These are phyloP conservation scores for Idaea biselata DNA, from an alignment of 2,888 invertebrate species.

Conservation along the genomic window DNA sequence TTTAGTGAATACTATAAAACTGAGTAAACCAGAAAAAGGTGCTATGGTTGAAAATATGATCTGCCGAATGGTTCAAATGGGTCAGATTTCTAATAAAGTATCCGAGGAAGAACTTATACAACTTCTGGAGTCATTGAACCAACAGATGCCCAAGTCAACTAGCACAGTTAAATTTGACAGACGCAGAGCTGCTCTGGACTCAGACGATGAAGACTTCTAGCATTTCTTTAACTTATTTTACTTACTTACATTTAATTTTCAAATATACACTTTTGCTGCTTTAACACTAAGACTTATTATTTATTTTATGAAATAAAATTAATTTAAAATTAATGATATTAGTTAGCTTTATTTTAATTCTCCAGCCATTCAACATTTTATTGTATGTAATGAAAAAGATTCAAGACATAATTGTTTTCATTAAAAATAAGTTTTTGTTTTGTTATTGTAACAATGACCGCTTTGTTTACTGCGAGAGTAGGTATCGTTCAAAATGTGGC, in stretches of 20 bases:
- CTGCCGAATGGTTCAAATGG: slow-evolving; percentile 94
- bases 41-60: slow-evolving; percentile 96
- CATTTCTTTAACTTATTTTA: slow-evolving; percentile 30
- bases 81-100: slow-evolving; percentile 91
- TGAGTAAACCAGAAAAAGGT: slow-evolving; percentile 98
- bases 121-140: slow-evolving; percentile 91
- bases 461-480: slow-evolving; percentile 6
- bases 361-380: too few species aligned
- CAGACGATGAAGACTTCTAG: slow-evolving; percentile 85
- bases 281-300: slow-evolving; percentile 22
- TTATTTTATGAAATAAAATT: slow-evolving; percentile 69
- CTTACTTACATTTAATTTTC: slow-evolving; percentile 9
- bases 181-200: slow-evolving; percentile 92
- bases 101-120: slow-evolving; percentile 92
- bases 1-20: slow-evolving; percentile 94
- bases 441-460: slow-evolving; percentile 3
- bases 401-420: too few species aligned
- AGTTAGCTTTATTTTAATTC: not conserved
- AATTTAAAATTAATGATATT: not conserved
- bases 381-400: too few species aligned
- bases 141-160: slow-evolving; percentile 88
- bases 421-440: too few species aligned
- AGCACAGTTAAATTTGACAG: slow-evolving; percentile 95
- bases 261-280: slow-evolving; percentile 20
- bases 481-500: slow-evolving; percentile 26